Conservation (phyloP, 2,888 invertebrate species). For the Sesamia inferens region DNA sequence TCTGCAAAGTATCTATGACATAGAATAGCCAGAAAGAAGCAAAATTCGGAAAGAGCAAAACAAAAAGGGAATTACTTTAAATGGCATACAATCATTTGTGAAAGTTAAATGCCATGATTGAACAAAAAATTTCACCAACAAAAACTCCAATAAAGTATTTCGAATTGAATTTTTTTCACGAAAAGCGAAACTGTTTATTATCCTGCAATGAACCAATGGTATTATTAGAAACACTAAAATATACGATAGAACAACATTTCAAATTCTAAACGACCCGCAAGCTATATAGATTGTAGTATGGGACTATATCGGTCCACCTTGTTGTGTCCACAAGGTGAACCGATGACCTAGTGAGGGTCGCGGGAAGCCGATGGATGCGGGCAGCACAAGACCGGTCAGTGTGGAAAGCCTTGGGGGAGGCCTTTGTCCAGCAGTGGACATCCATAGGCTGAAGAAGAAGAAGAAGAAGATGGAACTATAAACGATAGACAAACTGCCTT, state of each 20-base stretch:
- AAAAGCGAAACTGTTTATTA: neutral
- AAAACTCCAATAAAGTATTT: neutral
- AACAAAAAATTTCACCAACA: constrained; percentile 10
- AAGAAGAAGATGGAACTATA: no score
- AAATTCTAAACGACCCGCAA: neutral
- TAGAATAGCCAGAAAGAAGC: no score
- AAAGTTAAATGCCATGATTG: constrained; percentile 10
- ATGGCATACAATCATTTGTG: constrained; percentile 25
- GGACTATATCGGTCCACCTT: no score
- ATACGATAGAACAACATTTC: neutral
- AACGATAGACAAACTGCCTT: neutral
- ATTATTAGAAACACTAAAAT: neutral
- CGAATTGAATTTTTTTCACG: constrained; percentile 17
- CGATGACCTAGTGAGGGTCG: no score
- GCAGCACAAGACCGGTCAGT: no score
- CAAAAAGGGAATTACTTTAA: neutral
- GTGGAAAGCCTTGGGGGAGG: no score
- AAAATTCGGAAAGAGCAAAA: neutral
- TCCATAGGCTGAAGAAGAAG: no score
- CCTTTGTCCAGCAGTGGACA: no score
- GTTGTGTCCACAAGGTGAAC: no score
- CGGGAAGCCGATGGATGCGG: no score
- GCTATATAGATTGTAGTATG: neutral
- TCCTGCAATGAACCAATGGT: neutral
- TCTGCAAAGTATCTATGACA: no score